Evolutionary conservation across 2,888 invertebrate genomes (phyloP).

Genomic region (Zootermopsis nevadensis): DNA sequence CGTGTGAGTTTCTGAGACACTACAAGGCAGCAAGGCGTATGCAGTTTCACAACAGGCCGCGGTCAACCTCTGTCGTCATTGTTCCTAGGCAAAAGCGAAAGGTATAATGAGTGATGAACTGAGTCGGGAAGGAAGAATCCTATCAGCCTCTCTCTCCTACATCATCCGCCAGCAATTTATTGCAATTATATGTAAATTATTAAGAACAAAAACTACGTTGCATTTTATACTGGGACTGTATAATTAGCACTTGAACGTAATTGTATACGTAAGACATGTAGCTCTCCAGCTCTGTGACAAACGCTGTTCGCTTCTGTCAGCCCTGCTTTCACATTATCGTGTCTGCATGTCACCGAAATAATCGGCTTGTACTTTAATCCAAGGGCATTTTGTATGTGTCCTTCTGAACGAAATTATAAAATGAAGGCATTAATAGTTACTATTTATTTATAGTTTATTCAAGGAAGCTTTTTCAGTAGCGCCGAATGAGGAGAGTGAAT

Average conservation of each 20-base stretch:
- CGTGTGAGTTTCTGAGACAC: too few relatives aligned
- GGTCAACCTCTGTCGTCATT: too few relatives aligned
- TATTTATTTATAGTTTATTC: too few relatives aligned
- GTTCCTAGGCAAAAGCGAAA: not conserved
- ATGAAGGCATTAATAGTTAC: too few relatives aligned
- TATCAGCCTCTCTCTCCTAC: not conserved
- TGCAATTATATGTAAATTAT: conserved; percentile 36
- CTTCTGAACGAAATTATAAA: too few relatives aligned
- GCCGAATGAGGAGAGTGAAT: too few relatives aligned
- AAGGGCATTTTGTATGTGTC: too few relatives aligned
- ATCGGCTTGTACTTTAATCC: too few relatives aligned
- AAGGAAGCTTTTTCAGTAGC: too few relatives aligned
- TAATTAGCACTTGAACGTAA: conserved; percentile 25
- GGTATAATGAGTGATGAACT: not conserved
- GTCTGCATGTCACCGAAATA: not conserved
- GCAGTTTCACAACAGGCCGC: too few relatives aligned
- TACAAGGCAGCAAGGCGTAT: too few relatives aligned
- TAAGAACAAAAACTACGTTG: not conserved
- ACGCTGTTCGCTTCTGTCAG: not conserved
- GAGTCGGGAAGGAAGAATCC: too few relatives aligned
- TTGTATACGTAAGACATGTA: not conserved
- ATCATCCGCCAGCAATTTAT: conserved; percentile 19
- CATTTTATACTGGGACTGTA: not conserved
- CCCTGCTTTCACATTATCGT: not conserved
- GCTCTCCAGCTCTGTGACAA: not conserved